Conservation (phyloP, 2,797 vertebrate species). For the Sebastes diaconus region DNA sequence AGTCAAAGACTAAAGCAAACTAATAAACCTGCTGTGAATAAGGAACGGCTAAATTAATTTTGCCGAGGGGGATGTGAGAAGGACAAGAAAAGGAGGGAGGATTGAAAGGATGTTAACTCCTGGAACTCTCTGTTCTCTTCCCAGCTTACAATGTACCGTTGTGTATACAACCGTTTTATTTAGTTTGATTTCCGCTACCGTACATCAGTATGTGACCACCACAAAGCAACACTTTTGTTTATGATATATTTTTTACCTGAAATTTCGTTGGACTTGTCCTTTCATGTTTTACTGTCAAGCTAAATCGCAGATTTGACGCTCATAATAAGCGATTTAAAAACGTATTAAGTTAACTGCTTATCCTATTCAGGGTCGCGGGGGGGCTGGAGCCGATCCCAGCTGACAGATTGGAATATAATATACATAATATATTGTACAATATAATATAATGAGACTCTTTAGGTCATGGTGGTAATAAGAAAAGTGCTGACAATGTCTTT, state of each 20-base stretch:
- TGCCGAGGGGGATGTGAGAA: conserved; percentile 1
- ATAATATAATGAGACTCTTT: neutral
- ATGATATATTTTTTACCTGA: neutral
- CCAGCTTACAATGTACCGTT: neutral
- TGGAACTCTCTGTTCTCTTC: neutral
- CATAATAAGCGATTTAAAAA: neutral
- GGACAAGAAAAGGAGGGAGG: neutral
- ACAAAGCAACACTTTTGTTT: neutral
- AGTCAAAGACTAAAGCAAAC: conserved; percentile 47
- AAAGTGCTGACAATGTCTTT: neutral
- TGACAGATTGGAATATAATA: neutral
- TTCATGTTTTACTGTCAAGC: neutral
- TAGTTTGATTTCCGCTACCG: neutral
- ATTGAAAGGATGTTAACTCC: neutral
- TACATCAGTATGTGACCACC: neutral
- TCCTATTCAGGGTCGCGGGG: no score
- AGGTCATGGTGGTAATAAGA: neutral
- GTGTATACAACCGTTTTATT: neutral
- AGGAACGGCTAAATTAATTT: conserved; percentile 48
- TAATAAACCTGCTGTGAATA: conserved; percentile 49
- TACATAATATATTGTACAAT: neutral
- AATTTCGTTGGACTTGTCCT: neutral
- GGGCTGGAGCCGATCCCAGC: no score
- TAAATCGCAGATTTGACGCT: neutral
- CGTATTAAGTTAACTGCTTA: neutral